Evolutionary conservation across 2,113 vertebrate genomes (phyloP), one percentile per base, ranked within the genome.

Genomic region (Toxotes jaculatrix): DNA sequence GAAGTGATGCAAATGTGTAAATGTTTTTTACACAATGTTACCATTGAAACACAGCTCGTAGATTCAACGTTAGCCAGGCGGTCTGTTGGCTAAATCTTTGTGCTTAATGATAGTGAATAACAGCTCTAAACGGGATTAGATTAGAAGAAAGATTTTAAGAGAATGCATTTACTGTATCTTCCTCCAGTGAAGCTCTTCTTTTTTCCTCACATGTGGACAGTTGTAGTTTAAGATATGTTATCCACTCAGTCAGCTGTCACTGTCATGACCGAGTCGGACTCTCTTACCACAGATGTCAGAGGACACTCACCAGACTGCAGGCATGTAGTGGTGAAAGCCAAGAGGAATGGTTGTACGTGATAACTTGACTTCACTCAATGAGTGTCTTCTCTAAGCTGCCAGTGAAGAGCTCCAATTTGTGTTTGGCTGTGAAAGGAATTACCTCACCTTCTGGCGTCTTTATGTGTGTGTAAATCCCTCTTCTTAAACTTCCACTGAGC

Each of bases 321-420:
- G 60, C 87, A 89, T 27, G 43, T 77, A 77, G 73, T 16, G 27
- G 11, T 73, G 61, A 68, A 57, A 66, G 76, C 82, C 45, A 67
- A 43, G 55, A 86, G 78, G 77, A 87, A 87, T 60, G 77, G 76
- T 55, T 63, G 87, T 89, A 91, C 80, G 90, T 93, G 92, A 92
- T 86, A 83, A 90, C 62, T 87, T 65, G 86, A 89, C 85, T 89
- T 84, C 68, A 74, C 51, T 91, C 73, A 83, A 81, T 75, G 87
- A 89, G 88, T 31, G 86, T 71, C 83, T 31, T 77, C 60, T 80
- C 80, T 73, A 83, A 90, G 57, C 75, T 81, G 45, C 77, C 7
- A 31, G 1, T 3, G 10, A 14, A 70, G 69, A 2, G 23, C 75
- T 82, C 12, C 63, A 49, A 77, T 77, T 93, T 60, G 84, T 80